Base-by-base conservation (phyloP, 2,797 vertebrate genomes). In the Crax fasciolata region DNA sequence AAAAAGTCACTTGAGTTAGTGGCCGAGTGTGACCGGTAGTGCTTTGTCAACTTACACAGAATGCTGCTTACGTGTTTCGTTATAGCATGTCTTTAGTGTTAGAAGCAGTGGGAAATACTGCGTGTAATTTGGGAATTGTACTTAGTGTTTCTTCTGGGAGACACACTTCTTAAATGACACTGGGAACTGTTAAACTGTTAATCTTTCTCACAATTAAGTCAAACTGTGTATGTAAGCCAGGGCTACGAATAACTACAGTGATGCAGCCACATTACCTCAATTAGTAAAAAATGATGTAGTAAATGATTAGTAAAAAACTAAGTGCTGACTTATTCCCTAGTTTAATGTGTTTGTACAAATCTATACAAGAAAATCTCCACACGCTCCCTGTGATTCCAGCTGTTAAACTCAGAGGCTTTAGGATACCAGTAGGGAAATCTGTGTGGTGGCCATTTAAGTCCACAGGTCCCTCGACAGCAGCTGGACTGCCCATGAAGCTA, bases 11-110 rank as follows among this genome's bases (percentile, higher is more conserved):
- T 80, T 83, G 19, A 49, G 16, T 55, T 76, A 28, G 73, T 0
- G 1, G 30, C 63, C 46, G 27, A 72, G 39, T 9, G 0, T 54
- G 58, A 23, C 52, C 59, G 19, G 0, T 1, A 57, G 59, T 27
- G 10, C 32, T 35, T 59, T 30, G 48, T 74, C 43, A 78, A 38
- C 46, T 74, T 74, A 43, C 84, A 52, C 18, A 82, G 46, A 90
- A 30, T 11, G 16, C 38, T 49, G 6, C n/a, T 49, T 18, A 43
- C 44, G 54, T 68, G 24, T 83, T 74, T 85, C 55, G 38, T 15
- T 66, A 27, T 70, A 55, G 44, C 41, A 55, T 46, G 18, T 59
- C 46, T 81, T 70, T 35, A 61, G 9, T 65, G 9, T 41, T 57
- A 48, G n/a, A 70, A 73, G 32, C 55, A 51, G 21, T 70, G n/a